A percentile compares a stretch with the other conserved stretches of the same genome.
Conservation (phyloP, 1,140 invertebrate species). For the Meloidogyne floridensis region DNA sequence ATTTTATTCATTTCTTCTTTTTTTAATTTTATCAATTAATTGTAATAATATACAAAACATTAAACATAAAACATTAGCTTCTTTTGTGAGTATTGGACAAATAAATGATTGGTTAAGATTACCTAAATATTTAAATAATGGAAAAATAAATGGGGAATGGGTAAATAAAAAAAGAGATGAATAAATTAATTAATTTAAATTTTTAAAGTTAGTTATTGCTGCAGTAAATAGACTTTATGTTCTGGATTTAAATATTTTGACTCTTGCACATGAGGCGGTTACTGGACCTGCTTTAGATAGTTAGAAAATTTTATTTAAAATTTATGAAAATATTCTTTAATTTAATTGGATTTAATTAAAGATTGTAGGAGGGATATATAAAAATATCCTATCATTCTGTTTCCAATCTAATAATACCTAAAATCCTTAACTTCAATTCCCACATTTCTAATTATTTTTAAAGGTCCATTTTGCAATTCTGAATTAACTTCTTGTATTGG, state of each 20-base stretch:
- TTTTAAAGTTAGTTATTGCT: constrained; percentile 80
- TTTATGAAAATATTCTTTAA: not conserved
- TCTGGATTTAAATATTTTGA: constrained; percentile 79
- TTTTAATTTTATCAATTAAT: not conserved
- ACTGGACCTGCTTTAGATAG: constrained; percentile 76
- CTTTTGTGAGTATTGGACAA: constrained; percentile 20
- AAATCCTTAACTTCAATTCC: no score
- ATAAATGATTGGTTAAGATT: constrained; percentile 25
- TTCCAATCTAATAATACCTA: no score
- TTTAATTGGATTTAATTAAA: no score
- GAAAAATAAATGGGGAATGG: constrained; percentile 1
- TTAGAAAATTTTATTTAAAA: not conserved
- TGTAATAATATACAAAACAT: not conserved
- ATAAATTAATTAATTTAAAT: not conserved
- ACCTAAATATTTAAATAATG: not conserved
- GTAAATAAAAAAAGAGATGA: not conserved
- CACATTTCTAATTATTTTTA: not conserved
- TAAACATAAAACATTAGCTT: constrained; percentile 23
- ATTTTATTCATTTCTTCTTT: not conserved
- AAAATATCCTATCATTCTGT: no score
- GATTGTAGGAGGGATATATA: not conserved
- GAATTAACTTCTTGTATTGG: constrained; percentile 55
- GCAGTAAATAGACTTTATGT: constrained; percentile 91
- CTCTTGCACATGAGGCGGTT: constrained; percentile 76
- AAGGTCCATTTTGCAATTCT: constrained; percentile 53